phyloP scores from a whole-genome alignment of 2,888 invertebrate genomes.

The Patella pellucida region DNA sequence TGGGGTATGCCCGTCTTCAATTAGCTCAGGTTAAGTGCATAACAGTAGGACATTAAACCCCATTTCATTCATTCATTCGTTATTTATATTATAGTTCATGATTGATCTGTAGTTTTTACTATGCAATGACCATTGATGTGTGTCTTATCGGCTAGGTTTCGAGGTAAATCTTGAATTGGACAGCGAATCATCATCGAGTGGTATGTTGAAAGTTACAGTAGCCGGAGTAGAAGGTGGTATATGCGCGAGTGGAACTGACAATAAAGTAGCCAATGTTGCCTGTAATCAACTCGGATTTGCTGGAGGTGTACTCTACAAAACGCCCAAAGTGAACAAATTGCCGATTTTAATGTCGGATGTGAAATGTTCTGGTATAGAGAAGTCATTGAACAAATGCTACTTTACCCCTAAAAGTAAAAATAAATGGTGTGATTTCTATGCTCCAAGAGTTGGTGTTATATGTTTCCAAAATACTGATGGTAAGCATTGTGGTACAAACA shows the following conservation, averaged over 20 bases:
- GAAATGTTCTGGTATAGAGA: not conserved
- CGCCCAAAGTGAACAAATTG: no score
- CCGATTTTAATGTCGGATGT: not conserved
- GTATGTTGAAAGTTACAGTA: not conserved
- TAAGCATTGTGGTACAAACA: no score
- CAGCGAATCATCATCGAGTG: not conserved
- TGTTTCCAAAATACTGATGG: not conserved
- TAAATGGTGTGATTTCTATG: not conserved
- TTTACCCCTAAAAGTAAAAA: not conserved
- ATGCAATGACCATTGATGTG: not conserved
- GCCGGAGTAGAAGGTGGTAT: not conserved
- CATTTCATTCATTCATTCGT: no score
- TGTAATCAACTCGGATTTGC: not conserved
- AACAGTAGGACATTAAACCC: no score
- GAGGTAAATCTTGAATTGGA: no score
- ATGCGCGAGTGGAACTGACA: not conserved
- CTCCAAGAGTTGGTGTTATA: not conserved
- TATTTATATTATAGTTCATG: no score
- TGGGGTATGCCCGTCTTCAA: no score
- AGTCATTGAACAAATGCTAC: not conserved
- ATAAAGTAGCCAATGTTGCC: slow-evolving; percentile 1
- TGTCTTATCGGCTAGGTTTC: no score
- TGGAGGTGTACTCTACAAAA: not conserved
- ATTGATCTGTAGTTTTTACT: not conserved
- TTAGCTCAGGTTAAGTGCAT: no score